Evolutionary conservation across 2,888 invertebrate genomes (phyloP).

Genomic region (Iphiclides podalirius): DNA sequence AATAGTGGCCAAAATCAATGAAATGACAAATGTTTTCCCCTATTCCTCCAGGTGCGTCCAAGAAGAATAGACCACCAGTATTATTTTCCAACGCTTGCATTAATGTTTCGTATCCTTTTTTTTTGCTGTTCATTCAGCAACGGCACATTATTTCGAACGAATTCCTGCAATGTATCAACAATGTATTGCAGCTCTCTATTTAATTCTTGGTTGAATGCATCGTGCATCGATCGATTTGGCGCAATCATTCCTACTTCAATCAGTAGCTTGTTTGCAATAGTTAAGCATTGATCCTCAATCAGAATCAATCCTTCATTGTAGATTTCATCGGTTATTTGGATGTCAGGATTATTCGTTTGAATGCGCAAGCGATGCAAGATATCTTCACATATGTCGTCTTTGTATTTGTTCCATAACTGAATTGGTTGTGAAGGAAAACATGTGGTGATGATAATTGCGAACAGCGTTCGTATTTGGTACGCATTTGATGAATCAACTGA

Average conservation of each 20-base stretch:
- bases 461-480: constrained; percentile 13
- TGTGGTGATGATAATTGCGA: constrained; percentile 33
- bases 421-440: constrained; percentile 28
- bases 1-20: constrained; percentile 30
- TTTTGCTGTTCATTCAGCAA: constrained; percentile 33
- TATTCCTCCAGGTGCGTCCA: constrained; percentile 30
- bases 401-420: constrained; percentile 3
- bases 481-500: constrained; percentile 25
- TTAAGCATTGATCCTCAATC: constrained; percentile 32
- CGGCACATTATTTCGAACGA: constrained; percentile 34
- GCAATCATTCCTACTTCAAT: constrained; percentile 31
- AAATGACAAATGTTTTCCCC: constrained; percentile 31
- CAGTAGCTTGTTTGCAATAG: constrained; percentile 31
- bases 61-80: constrained; percentile 32
- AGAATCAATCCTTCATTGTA: constrained; percentile 32
- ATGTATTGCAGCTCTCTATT: constrained; percentile 28
- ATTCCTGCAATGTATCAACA: constrained; percentile 29
- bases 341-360: constrained; percentile 23
- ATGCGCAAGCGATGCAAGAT: constrained; percentile 5
- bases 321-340: constrained; percentile 29
- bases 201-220: constrained; percentile 32
- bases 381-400: constrained; percentile 28
- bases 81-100: constrained; percentile 32
- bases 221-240: constrained; percentile 29
- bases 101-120: constrained; percentile 31